A percentile compares a stretch with the other conserved stretches of the same genome.
Evolutionary conservation across 2,113 vertebrate species (phyloP).

Genomic region (Murina feae): DNA sequence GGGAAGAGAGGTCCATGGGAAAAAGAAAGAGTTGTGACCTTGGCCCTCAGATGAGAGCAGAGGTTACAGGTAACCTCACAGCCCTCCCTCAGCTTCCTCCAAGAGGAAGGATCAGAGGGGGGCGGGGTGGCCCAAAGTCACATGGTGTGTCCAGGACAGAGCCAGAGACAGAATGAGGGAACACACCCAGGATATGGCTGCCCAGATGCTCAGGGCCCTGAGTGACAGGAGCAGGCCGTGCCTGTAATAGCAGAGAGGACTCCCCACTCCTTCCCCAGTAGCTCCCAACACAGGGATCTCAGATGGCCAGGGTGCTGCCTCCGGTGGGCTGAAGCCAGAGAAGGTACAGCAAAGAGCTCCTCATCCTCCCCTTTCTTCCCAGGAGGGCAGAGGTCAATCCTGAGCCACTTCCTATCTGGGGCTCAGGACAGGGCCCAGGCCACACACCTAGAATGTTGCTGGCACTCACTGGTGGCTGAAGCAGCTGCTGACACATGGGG

Average conservation of each 20-base stretch:
- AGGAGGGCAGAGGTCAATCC: background rate
- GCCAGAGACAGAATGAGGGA: background rate
- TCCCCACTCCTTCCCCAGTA: background rate
- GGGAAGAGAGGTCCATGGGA: conserved; percentile 45
- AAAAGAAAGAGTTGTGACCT: conserved; percentile 38
- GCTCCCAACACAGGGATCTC: background rate
- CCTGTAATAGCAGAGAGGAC: background rate
- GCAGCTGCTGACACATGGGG: background rate
- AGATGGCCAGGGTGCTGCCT: background rate
- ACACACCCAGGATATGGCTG: background rate
- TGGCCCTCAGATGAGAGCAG: background rate
- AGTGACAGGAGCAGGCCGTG: accelerated
- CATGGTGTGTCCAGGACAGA: background rate
- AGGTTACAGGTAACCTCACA: background rate
- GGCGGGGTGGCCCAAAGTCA: background rate
- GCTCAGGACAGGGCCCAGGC: background rate
- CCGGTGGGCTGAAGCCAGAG: background rate
- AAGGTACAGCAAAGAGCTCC: background rate
- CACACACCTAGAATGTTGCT: conserved; percentile 21
- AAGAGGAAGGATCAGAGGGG: background rate
- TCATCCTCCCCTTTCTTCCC: background rate
- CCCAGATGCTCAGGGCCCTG: background rate
- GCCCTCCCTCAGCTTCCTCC: conserved; percentile 1
- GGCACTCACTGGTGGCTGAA: background rate
- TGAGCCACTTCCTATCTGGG: background rate